These are phyloP conservation scores for Onychomys torridus DNA, from an alignment of 2,797 vertebrate genomes.

Conservation along the genomic window DNA sequence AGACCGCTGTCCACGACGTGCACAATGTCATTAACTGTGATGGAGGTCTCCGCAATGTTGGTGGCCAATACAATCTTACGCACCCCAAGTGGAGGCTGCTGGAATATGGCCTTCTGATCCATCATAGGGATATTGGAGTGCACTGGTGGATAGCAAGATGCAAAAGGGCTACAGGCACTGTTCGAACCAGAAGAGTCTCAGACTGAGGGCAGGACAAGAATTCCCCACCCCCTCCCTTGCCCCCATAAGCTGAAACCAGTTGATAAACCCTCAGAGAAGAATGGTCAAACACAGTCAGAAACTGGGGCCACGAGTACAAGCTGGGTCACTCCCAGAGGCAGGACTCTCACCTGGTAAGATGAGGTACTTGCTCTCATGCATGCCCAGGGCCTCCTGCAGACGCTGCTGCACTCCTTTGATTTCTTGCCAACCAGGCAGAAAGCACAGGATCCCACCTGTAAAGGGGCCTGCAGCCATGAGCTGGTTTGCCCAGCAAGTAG, in stretches of 20 bases:
- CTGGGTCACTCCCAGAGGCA: not conserved
- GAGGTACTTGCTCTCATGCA: conserved; percentile 90
- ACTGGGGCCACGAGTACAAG: not conserved
- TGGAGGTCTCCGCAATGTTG: conserved; percentile 97
- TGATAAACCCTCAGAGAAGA: not conserved
- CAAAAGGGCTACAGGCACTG: not conserved
- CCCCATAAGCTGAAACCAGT: not conserved
- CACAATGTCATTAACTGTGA: conserved; percentile 97
- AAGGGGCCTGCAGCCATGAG: conserved; percentile 48
- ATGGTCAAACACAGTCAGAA: not conserved
- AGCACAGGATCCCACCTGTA: conserved; percentile 97
- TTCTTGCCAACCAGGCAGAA: conserved; percentile 98
- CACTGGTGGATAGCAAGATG: conserved; percentile 86
- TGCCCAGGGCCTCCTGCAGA: conserved; percentile 88
- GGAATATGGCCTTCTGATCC: conserved; percentile 97
- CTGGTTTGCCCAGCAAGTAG: not conserved
- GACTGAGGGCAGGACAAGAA: not conserved
- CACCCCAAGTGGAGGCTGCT: conserved; percentile 89
- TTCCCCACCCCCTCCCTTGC: not conserved
- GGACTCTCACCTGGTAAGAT: conserved; percentile 93
- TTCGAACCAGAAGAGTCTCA: not conserved
- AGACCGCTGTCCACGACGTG: conserved; percentile 96
- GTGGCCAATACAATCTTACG: conserved; percentile 97
- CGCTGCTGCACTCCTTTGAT: conserved; percentile 95
- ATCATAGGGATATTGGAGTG: conserved; percentile 97